These are phyloP conservation scores for Pangasius krempfi DNA, from an alignment of 2,797 vertebrate species.

Conservation along the genomic window DNA sequence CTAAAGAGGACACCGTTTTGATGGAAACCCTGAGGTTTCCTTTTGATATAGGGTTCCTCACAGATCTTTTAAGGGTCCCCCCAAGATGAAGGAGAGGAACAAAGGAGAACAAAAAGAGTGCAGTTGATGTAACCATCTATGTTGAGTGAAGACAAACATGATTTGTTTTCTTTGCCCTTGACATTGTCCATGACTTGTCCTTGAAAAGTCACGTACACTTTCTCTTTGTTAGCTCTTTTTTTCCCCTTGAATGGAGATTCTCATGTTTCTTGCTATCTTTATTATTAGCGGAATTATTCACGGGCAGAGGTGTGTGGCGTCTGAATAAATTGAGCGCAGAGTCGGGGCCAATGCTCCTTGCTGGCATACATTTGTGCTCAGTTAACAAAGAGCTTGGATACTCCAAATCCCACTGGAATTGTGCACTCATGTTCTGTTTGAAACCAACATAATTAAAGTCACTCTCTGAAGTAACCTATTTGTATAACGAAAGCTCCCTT, in stretches of 20 bases:
- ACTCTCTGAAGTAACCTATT: slow-evolving; percentile 77
- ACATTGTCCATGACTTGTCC: slow-evolving; percentile 22
- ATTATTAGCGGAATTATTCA: slow-evolving; percentile 80
- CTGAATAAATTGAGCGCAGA: slow-evolving; percentile 60
- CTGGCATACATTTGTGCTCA: slow-evolving; percentile 60
- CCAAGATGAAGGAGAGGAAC: neutral
- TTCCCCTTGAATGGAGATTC: slow-evolving; percentile 55
- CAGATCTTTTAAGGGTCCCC: neutral
- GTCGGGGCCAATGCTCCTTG: slow-evolving; percentile 50
- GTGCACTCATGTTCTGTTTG: slow-evolving; percentile 80
- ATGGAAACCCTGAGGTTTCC: too few relatives aligned
- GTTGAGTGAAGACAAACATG: slow-evolving; percentile 1
- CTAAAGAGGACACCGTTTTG: neutral
- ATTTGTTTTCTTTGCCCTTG: slow-evolving; percentile 23
- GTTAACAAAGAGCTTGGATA: slow-evolving; percentile 70
- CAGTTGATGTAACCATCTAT: neutral
- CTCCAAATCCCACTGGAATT: slow-evolving; percentile 76
- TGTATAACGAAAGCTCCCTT: slow-evolving; percentile 76
- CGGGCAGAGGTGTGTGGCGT: slow-evolving; percentile 56
- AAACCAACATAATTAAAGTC: slow-evolving; percentile 82
- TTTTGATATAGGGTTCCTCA: neutral
- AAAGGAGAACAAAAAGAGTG: neutral
- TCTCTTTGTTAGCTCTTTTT: slow-evolving; percentile 48
- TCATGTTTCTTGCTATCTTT: slow-evolving; percentile 67
- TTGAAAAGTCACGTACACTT: slow-evolving; percentile 54